Conservation (phyloP, 1,140 invertebrate genomes). For the Contarinia nasturtii region DNA sequence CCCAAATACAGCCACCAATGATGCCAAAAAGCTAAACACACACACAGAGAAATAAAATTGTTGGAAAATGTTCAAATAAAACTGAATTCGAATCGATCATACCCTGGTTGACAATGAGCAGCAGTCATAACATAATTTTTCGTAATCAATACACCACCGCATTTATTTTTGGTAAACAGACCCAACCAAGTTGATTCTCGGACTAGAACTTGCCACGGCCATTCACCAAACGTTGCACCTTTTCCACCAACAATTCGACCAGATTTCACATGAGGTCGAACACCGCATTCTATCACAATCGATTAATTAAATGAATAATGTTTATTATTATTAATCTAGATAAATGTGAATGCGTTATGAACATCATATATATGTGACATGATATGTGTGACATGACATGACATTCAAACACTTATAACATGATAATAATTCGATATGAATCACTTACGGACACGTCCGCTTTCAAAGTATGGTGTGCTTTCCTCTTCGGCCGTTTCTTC, state of each 20-base stretch:
- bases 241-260: slow-evolving; percentile 82
- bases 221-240: slow-evolving; percentile 65
- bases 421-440: slow-evolving; percentile 2
- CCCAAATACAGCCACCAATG: slow-evolving; percentile 74
- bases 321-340: slow-evolving; percentile 8
- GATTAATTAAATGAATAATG: slow-evolving; percentile 4
- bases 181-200: slow-evolving; percentile 84
- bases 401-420: neutral
- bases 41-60: neutral
- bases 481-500: slow-evolving; percentile 12
- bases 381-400: neutral
- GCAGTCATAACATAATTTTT: slow-evolving; percentile 73
- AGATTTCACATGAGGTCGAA: slow-evolving; percentile 56
- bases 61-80: neutral
- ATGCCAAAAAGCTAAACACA: slow-evolving; percentile 65
- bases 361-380: neutral
- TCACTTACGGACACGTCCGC: slow-evolving; percentile 38
- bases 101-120: slow-evolving; percentile 89
- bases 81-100: slow-evolving; percentile 11
- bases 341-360: too few relatives aligned
- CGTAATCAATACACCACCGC: slow-evolving; percentile 78
- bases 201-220: slow-evolving; percentile 86
- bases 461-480: neutral
- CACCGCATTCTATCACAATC: slow-evolving; percentile 61
- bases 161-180: slow-evolving; percentile 90